Percentiles rank a stretch among this genome's conserved stretches.
These are phyloP conservation scores for Sialis lutaria DNA, from an alignment of 2,888 invertebrate genomes.

Conservation along the genomic window DNA sequence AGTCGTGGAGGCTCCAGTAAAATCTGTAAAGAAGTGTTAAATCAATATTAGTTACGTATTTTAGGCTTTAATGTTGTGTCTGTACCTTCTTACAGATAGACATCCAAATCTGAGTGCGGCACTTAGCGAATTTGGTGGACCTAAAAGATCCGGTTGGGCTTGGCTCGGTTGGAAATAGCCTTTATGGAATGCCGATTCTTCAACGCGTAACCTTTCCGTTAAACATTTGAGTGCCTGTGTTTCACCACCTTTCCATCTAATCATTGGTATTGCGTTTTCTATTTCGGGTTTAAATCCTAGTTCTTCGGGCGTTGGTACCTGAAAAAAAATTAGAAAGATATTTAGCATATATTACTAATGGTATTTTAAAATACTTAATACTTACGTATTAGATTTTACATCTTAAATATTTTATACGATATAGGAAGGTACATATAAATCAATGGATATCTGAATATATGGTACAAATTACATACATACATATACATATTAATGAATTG, in stretches of 20 bases:
- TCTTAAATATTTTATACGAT: too few relatives aligned
- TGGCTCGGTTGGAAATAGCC: slow-evolving; percentile 53
- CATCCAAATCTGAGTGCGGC: slow-evolving; percentile 56
- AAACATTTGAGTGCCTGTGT: slow-evolving; percentile 38
- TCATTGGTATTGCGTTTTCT: slow-evolving; percentile 28
- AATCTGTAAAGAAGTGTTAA: slow-evolving; percentile 28
- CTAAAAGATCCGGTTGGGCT: slow-evolving; percentile 44
- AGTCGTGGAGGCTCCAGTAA: slow-evolving; percentile 50
- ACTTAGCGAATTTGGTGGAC: slow-evolving; percentile 48
- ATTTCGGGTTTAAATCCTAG: slow-evolving; percentile 34
- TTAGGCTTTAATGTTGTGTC: slow-evolving; percentile 15
- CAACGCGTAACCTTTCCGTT: slow-evolving; percentile 31
- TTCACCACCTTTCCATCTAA: slow-evolving; percentile 50
- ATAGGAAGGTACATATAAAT: too few relatives aligned
- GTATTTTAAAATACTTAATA: too few relatives aligned
- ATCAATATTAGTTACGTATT: too few relatives aligned
- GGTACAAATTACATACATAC: too few relatives aligned
- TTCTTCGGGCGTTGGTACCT: slow-evolving; percentile 38
- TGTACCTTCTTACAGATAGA: slow-evolving; percentile 38
- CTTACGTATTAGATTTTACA: too few relatives aligned
- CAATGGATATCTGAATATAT: too few relatives aligned
- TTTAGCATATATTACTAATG: neutral
- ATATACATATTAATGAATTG: too few relatives aligned
- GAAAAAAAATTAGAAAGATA: slow-evolving; percentile 5
- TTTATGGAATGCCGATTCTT: slow-evolving; percentile 24